phyloP scores from a whole-genome alignment of 2,113 vertebrate genomes.

The Nycticryphes semicollaris region DNA sequence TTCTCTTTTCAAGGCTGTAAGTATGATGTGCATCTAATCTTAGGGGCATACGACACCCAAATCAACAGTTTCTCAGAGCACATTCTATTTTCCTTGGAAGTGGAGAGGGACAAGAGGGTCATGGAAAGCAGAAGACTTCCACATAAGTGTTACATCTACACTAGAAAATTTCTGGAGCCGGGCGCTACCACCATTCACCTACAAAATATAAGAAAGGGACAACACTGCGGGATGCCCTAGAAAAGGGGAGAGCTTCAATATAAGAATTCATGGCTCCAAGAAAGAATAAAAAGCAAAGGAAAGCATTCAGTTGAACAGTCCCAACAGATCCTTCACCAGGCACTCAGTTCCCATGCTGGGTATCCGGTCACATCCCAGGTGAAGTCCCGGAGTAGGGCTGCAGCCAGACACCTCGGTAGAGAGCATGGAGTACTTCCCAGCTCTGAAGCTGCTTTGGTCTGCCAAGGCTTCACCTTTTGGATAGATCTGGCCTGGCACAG shows the following conservation, averaged over 20 bases:
- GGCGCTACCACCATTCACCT: background rate
- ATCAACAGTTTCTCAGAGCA: background rate
- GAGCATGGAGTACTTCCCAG: background rate
- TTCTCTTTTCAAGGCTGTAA: background rate
- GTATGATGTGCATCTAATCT: background rate
- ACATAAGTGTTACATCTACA: background rate
- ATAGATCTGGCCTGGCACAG: background rate
- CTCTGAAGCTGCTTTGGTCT: background rate
- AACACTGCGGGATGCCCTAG: fast-evolving
- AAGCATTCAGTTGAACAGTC: background rate
- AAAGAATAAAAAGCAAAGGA: background rate
- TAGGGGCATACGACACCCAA: background rate
- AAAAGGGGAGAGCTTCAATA: background rate
- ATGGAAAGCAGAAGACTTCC: background rate
- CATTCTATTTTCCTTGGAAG: background rate
- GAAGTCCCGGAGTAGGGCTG: background rate
- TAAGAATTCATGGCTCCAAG: background rate
- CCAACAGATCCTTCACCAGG: background rate
- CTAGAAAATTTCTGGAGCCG: background rate
- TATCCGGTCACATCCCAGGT: fast-evolving
- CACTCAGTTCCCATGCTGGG: too few species aligned
- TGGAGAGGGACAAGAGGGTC: background rate
- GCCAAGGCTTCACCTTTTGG: background rate
- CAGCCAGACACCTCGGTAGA: background rate
- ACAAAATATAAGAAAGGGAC: background rate